These are phyloP conservation scores for Megaceryle torquata DNA, from an alignment of 2,113 vertebrate species.

Conservation along the genomic window DNA sequence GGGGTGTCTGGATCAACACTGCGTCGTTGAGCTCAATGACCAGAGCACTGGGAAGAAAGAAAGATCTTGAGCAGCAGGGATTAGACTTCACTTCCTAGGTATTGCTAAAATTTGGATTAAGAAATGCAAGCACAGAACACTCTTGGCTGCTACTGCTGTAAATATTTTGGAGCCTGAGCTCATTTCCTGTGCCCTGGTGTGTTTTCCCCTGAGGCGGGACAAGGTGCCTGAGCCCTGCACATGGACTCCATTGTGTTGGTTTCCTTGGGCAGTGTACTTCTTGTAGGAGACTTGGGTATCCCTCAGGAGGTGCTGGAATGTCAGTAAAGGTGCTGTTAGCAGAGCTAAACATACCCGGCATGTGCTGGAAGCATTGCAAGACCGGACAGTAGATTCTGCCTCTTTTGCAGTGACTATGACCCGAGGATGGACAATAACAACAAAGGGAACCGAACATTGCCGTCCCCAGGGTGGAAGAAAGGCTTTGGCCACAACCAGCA, in stretches of 20 bases:
- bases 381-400: not conserved
- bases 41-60: not conserved
- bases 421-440: constrained; percentile 66
- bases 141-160: not conserved
- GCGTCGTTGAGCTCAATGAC: not conserved
- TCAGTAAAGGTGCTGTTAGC: not conserved
- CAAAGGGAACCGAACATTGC: constrained; percentile 73
- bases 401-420: constrained; percentile 72
- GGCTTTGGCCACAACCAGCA: constrained; percentile 74
- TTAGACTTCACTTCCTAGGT: not conserved
- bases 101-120: not conserved
- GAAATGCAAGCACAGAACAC: not conserved
- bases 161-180: constrained; percentile 33
- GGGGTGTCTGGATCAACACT: not conserved
- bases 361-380: not conserved
- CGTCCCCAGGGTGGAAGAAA: constrained; percentile 73
- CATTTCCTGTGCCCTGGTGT: not conserved
- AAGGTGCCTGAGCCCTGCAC: not conserved
- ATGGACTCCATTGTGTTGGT: not conserved
- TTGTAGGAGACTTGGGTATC: not conserved
- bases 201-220: not conserved
- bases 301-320: not conserved
- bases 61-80: not conserved
- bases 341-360: not conserved
- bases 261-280: not conserved